A percentile compares a stretch with the other conserved stretches of the same genome.
Evolutionary conservation across 2,113 vertebrate species (phyloP).

Genomic region (Fukomys damarensis): DNA sequence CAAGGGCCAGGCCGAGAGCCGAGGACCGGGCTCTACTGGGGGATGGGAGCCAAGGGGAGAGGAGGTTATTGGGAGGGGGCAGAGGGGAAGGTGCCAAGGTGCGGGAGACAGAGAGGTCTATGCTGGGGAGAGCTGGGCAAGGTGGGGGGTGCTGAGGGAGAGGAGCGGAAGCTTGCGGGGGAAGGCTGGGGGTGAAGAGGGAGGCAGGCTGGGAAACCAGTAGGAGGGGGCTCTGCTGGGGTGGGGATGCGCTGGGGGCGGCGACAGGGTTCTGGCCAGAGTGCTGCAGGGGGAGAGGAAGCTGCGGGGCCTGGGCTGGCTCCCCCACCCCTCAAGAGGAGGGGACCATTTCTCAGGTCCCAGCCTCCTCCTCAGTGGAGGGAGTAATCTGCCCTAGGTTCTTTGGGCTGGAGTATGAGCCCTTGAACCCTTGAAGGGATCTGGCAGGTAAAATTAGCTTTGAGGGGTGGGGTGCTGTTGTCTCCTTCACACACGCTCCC

Average conservation of each 20-base stretch:
- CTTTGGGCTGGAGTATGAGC: conserved; percentile 13
- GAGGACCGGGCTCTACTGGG: conserved; percentile 91
- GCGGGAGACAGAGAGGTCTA: conserved; percentile 49
- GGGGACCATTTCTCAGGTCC: neutral
- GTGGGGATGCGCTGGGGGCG: conserved; percentile 50
- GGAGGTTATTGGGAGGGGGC: conserved; percentile 63
- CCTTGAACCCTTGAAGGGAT: conserved; percentile 15
- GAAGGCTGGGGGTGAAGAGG: conserved; percentile 52
- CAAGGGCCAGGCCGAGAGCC: conserved; percentile 51
- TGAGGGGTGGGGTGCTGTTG: neutral
- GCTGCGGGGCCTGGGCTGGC: conserved; percentile 32
- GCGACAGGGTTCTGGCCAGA: conserved; percentile 61
- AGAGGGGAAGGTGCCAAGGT: conserved; percentile 60
- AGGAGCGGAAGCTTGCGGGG: conserved; percentile 51
- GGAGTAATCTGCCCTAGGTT: conserved; percentile 22
- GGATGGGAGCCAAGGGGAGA: conserved; percentile 88
- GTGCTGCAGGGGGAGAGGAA: conserved; percentile 61
- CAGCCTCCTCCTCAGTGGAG: conserved; percentile 8
- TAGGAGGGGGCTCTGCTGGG: conserved; percentile 57
- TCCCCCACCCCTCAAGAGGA: conserved; percentile 38
- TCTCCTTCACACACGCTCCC: neutral
- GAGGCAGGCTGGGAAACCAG: conserved; percentile 65
- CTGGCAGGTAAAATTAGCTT: conserved; percentile 30
- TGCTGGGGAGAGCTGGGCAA: conserved; percentile 34
- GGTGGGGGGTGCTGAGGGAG: conserved; percentile 55